Conservation (phyloP, 2,888 invertebrate genomes). For the Leptopilina drosophilae region DNA sequence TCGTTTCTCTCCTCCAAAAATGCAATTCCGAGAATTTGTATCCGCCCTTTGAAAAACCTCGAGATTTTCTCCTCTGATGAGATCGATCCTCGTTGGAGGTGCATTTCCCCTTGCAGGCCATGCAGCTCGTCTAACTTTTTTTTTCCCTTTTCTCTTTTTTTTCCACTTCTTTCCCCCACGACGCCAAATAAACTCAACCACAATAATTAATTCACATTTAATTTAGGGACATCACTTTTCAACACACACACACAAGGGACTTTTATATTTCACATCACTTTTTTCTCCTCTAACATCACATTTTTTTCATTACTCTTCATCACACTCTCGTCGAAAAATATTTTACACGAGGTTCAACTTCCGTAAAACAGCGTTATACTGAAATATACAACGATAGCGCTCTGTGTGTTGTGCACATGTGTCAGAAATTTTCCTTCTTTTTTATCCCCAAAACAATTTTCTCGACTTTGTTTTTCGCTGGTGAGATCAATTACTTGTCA, state of each 20-base stretch:
- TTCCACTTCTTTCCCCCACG: background rate
- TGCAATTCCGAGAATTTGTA: slow-evolving; percentile 2
- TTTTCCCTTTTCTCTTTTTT: background rate
- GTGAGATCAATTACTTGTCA: slow-evolving; percentile 1
- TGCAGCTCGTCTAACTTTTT: slow-evolving; percentile 39
- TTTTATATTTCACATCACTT: slow-evolving; percentile 25
- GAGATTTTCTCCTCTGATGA: slow-evolving; percentile 8
- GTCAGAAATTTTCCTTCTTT: slow-evolving; percentile 5
- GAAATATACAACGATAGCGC: slow-evolving; percentile 6
- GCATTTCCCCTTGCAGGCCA: slow-evolving; percentile 21
- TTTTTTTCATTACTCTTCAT: background rate
- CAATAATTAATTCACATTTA: slow-evolving; percentile 24
- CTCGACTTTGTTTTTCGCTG: background rate
- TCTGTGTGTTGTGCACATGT: slow-evolving; percentile 37
- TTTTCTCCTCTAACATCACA: background rate
- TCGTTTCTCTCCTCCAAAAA: slow-evolving; percentile 28
- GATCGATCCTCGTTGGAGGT: slow-evolving; percentile 13
- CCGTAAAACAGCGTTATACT: slow-evolving; percentile 21
- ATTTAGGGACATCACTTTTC: slow-evolving; percentile 12
- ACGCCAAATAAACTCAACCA: slow-evolving; percentile 42
- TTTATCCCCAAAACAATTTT: background rate
- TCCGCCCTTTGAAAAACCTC: slow-evolving; percentile 24
- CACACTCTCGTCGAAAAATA: background rate
- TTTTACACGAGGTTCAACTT: slow-evolving; percentile 29
- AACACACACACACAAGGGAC: background rate